Evolutionary conservation across 2,797 vertebrate genomes (phyloP), one percentile per base, ranked within the genome.

Genomic region (Aselliscus stoliczkanus): DNA sequence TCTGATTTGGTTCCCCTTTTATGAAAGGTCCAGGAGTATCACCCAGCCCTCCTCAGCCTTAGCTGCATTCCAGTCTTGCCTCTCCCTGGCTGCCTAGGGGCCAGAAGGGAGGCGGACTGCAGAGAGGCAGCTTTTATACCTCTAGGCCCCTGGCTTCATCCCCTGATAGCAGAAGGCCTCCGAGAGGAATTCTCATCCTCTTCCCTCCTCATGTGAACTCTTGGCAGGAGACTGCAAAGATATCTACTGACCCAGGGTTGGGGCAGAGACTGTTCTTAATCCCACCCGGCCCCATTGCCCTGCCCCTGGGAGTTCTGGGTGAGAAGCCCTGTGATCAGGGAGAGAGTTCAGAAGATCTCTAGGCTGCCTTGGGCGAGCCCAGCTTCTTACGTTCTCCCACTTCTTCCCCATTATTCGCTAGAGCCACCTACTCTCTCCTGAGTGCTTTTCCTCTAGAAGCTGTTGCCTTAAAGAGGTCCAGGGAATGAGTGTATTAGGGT

Each of bases 191-290:
- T 94, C 90, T 64, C 83, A 67, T 88, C 73, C 47, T 90, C 86
- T 90, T 83, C 86, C 77, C 62, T 86, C 82, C 96, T 92, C 86
- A 11, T 85, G 88, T 77, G 95, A 93, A 95, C 95, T 95, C 82
- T 96, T 96, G 97, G 97, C 96, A 83, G 77, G 64, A 97, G 87
- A 62, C 82, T 93, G 72, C 56, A 58, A 58, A 96, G 86, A 93
- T 91, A 92, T 97, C 96, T 97, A 95, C 90, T 97, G 95, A 91
- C 76, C 96, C 92, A 88, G 96, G 83, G 92, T 96, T 67, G 88
- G 88, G 93, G 58, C 90, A 62, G 88, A 93, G 50, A 77, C 56
- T n/a, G 52, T 77, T 94, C 83, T 89, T 50, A 67, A 87, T 75
- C 88, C 92, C n/a, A 2, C 92, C 90, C 80, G 92, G 47, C 60